phyloP scores from a whole-genome alignment of 2,888 invertebrate species.

The Emmelina monodactyla region DNA sequence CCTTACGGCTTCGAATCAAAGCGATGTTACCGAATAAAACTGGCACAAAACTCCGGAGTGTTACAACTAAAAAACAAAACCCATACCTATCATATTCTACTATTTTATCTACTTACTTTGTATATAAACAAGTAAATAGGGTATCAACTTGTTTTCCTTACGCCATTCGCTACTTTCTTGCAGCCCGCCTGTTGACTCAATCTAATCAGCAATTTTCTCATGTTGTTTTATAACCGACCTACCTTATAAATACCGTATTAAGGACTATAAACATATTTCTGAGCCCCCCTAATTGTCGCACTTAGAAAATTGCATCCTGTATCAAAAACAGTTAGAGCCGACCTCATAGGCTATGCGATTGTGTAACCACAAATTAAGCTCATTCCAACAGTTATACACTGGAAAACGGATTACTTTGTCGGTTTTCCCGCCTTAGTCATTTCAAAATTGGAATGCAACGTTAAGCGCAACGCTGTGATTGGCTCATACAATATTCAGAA shows the following conservation, averaged over 20 bases:
- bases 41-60: no score
- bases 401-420: slow-evolving; percentile 47
- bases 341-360: slow-evolving; percentile 23
- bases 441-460: slow-evolving; percentile 65
- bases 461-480: slow-evolving; percentile 59
- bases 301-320: slow-evolving; percentile 6
- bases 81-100: no score
- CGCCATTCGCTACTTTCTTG: no score
- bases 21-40: no score
- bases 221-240: neutral
- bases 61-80: no score
- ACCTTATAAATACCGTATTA: neutral
- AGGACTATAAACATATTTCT: neutral
- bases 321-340: slow-evolving; percentile 4
- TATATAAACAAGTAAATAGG: no score
- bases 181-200: no score
- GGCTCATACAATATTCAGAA: slow-evolving; percentile 65
- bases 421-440: slow-evolving; percentile 56
- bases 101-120: no score
- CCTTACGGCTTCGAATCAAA: no score
- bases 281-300: neutral
- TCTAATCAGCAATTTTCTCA: neutral
- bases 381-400: slow-evolving; percentile 35
- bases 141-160: no score
- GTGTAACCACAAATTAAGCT: slow-evolving; percentile 43